Base-by-base conservation (phyloP, 2,113 vertebrate genomes). In the Brachionichthys hirsutus region DNA sequence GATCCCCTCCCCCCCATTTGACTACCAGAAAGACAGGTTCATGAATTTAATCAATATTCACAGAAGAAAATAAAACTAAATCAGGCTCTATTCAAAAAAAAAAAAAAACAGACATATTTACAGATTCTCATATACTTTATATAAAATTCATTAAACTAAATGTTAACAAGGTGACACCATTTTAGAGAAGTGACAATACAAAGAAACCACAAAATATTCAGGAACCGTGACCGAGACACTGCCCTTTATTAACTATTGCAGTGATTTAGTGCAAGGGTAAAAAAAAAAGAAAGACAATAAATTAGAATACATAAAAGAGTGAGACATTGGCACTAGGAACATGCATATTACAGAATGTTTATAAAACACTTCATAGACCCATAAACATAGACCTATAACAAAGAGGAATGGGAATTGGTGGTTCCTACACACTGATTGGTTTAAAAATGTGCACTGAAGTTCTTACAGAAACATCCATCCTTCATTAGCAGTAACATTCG, bases 291-390 rank as follows among this genome's bases (percentile, higher is more conserved):
- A 61, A 62, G 24, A 44, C 73, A 30, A 61, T 9, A 11, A 30
- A 51, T 48, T 14, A 38, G 55, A 47, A 61, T n/a, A 12, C 24
- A 30, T 30, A 30, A 30, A 58, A 80, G 79, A 76, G 51, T 73
- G 50, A 83, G 84, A 77, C 70, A n/a, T 90, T 91, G 91, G 91
- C 89, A 92, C 90, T 57, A 85, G 82, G 79, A 81, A 73, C 46
- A 40, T 77, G 20, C 71, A 54, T 62, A 22, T 77, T 55, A 83
- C 55, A 85, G 46, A 78, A 66, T 56, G 63, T 63, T 67, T 49
- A 42, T 51, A 70, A 49, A 70, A 75, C 49, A 34, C 34, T 15
- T 54, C n/a, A n/a, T n/a, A n/a, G 14, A 3, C 41, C 48, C 60
- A 49, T 10, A 18, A 24, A 71, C 7, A 51, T 20, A 7, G 12